Conservation (phyloP, 2,888 invertebrate species). For the Pterobdella sp. region DNA sequence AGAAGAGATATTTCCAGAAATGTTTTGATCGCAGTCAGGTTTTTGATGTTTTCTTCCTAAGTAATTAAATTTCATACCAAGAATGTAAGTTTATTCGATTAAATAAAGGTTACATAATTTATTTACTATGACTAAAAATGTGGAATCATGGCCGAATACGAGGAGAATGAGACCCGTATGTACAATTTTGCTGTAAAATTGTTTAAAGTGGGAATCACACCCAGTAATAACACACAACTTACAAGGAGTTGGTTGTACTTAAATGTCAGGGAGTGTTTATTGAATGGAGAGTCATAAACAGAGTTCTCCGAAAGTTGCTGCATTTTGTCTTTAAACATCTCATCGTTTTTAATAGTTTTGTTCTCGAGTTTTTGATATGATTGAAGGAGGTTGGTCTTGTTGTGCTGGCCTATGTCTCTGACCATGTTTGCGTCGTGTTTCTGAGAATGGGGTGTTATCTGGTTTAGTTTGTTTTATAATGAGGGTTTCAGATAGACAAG, state of each 20-base stretch:
- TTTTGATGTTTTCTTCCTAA: constrained; percentile 22
- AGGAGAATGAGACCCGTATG: too few species aligned
- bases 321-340: neutral
- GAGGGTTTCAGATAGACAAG: too few species aligned
- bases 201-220: too few species aligned
- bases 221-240: too few species aligned
- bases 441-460: constrained; percentile 7
- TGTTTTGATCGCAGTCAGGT: constrained; percentile 14
- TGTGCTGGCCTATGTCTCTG: constrained; percentile 12
- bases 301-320: neutral
- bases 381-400: neutral
- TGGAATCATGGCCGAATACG: too few species aligned
- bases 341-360: neutral
- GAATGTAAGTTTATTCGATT: too few species aligned
- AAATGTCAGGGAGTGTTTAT: neutral
- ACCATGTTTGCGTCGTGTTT: neutral
- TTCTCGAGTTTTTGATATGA: neutral
- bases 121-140: too few species aligned
- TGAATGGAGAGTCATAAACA: neutral
- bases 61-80: neutral
- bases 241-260: constrained; percentile 9
- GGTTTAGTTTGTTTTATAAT: too few species aligned
- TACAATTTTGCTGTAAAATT: too few species aligned
- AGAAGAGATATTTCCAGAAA: constrained; percentile 17
- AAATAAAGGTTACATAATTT: too few species aligned